Evolutionary conservation across 2,113 vertebrate genomes (phyloP).

Genomic region (Oenanthe melanoleuca): DNA sequence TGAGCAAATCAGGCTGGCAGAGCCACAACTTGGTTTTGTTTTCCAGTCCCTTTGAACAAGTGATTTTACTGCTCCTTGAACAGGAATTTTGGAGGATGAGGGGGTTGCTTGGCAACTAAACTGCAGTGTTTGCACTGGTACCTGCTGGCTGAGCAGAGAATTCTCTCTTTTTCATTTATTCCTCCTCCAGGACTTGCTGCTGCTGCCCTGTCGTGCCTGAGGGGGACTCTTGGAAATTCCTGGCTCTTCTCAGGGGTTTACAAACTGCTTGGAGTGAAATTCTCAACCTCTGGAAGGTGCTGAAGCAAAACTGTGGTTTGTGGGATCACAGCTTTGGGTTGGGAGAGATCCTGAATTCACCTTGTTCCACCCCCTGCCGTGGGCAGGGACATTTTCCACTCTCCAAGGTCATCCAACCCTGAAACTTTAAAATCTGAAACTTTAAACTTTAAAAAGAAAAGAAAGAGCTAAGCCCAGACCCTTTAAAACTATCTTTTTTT

Average conservation of each 20-base stretch:
- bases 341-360: not conserved
- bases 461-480: rapidly evolving
- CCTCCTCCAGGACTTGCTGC: rapidly evolving
- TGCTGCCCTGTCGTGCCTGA: rapidly evolving
- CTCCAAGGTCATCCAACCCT: not conserved
- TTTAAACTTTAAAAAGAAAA: not conserved
- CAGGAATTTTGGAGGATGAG: conserved; percentile 17
- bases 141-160: not conserved
- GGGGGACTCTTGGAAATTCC: rapidly evolving
- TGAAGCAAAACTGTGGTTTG: rapidly evolving
- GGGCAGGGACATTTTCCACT: not conserved
- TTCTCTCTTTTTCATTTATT: not conserved
- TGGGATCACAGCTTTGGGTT: not conserved
- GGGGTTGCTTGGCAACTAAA: conserved; percentile 58
- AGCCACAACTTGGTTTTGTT: not conserved
- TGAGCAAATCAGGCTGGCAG: not conserved
- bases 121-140: not conserved
- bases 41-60: not conserved
- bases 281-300: too few relatives aligned
- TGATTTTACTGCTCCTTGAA: not conserved
- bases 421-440: not conserved
- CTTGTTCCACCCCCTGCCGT: not conserved
- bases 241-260: not conserved
- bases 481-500: not conserved
- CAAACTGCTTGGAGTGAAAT: not conserved